Evolutionary conservation across 2,888 invertebrate species (phyloP).

Genomic region (Protophormia terraenovae): DNA sequence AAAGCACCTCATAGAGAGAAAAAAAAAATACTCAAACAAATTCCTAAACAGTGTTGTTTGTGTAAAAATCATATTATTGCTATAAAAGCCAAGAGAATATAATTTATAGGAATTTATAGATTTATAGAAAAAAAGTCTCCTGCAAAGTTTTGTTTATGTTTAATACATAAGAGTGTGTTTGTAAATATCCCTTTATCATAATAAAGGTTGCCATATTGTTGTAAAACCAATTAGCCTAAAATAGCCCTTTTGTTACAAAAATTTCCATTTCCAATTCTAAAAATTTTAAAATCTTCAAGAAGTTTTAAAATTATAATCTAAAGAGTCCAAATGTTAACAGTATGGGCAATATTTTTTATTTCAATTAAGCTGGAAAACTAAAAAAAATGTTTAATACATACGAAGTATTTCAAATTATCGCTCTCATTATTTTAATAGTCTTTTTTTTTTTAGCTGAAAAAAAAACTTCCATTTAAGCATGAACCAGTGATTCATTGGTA

Average conservation of each 20-base stretch:
- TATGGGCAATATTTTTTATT: too few species aligned
- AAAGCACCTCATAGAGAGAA: conserved; percentile 29
- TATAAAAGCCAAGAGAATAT: conserved; percentile 14
- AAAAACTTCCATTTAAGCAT: background rate
- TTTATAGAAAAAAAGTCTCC: background rate
- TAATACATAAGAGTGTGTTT: background rate
- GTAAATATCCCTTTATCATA: background rate
- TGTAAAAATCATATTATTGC: background rate
- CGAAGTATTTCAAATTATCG: too few species aligned
- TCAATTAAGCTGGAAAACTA: too few species aligned
- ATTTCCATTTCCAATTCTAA: too few species aligned
- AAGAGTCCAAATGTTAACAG: too few species aligned
- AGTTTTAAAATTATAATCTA: background rate
- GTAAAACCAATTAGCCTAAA: background rate
- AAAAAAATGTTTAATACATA: too few species aligned
- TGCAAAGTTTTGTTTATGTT: background rate
- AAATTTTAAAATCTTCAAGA: background rate
- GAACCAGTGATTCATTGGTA: background rate
- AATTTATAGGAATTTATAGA: background rate
- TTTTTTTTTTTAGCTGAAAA: too few species aligned
- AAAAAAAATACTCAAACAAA: too few species aligned
- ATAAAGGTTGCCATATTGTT: background rate
- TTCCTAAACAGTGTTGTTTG: background rate
- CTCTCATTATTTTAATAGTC: too few species aligned
- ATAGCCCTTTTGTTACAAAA: background rate